These are phyloP conservation scores for Microctenopoma steveboyesi DNA, from an alignment of 2,797 vertebrate genomes.

Conservation along the genomic window DNA sequence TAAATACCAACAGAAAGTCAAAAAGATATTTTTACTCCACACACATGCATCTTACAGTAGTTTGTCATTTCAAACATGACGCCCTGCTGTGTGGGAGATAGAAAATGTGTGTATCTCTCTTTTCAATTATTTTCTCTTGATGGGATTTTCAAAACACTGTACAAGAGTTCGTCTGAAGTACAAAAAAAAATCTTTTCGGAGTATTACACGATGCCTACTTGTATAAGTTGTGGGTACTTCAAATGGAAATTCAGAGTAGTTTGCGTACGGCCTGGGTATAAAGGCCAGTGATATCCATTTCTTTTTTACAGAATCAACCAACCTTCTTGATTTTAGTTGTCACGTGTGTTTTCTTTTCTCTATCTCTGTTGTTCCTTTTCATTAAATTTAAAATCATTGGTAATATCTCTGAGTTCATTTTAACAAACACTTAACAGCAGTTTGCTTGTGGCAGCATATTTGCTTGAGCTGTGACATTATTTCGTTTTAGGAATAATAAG, in stretches of 20 bases:
- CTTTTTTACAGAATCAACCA: not conserved
- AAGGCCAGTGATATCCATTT: conserved; percentile 7
- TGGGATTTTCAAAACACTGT: conserved; percentile 50
- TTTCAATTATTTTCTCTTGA: conserved; percentile 61
- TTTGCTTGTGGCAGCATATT: conserved; percentile 2
- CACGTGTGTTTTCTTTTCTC: not conserved
- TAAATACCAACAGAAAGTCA: conserved; percentile 12
- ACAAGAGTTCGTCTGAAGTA: conserved; percentile 13
- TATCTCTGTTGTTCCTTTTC: too few relatives aligned
- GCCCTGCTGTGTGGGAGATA: conserved; percentile 46
- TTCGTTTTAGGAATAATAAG: conserved; percentile 11
- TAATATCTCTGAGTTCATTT: not conserved
- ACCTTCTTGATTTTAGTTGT: conserved; percentile 11
- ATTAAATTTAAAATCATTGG: not conserved
- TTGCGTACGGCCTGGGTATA: not conserved
- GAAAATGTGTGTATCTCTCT: conserved; percentile 44
- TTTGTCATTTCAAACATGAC: conserved; percentile 47
- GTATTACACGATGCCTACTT: not conserved
- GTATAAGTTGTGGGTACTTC: conserved; percentile 11
- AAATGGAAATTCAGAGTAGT: not conserved
- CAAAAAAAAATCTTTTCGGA: conserved; percentile 32
- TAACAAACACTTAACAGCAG: conserved; percentile 14
- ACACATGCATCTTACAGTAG: conserved; percentile 16
- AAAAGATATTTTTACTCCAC: conserved; percentile 23
- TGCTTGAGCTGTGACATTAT: not conserved